Conservation (phyloP, 1,140 invertebrate genomes). For the Aphaenogaster rudis region DNA sequence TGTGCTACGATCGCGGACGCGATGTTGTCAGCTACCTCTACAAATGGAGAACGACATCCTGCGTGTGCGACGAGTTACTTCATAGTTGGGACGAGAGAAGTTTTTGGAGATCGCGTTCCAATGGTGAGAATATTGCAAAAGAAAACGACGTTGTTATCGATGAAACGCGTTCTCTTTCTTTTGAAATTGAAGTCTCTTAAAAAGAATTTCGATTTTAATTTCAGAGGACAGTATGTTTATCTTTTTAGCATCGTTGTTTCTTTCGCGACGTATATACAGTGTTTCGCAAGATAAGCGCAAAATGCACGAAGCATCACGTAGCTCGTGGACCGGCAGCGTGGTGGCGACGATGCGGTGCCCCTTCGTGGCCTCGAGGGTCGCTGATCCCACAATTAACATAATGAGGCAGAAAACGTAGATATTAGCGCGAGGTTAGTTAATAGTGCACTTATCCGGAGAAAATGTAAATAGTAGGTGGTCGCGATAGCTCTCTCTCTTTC, state of each 20-base stretch:
- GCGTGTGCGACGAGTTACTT: constrained; percentile 31
- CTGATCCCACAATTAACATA: constrained; percentile 80
- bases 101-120: constrained; percentile 3
- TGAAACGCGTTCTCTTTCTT: neutral
- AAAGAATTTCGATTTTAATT: neutral
- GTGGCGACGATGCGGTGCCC: constrained; percentile 54
- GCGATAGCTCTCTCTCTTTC: constrained; percentile 20
- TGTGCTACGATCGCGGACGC: constrained; percentile 77
- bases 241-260: neutral
- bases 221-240: neutral
- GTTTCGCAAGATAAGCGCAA: neutral
- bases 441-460: constrained; percentile 77
- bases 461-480: constrained; percentile 77
- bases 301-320: neutral
- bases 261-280: neutral
- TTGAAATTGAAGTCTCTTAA: neutral
- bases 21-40: constrained; percentile 76
- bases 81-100: neutral
- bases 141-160: no score
- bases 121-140: neutral
- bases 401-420: constrained; percentile 79
- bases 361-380: constrained; percentile 71
- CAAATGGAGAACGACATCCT: constrained; percentile 19
- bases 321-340: constrained; percentile 37
- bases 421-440: constrained; percentile 82